Conservation (phyloP, 1,140 invertebrate genomes). For the Alviniconcha marisindica region DNA sequence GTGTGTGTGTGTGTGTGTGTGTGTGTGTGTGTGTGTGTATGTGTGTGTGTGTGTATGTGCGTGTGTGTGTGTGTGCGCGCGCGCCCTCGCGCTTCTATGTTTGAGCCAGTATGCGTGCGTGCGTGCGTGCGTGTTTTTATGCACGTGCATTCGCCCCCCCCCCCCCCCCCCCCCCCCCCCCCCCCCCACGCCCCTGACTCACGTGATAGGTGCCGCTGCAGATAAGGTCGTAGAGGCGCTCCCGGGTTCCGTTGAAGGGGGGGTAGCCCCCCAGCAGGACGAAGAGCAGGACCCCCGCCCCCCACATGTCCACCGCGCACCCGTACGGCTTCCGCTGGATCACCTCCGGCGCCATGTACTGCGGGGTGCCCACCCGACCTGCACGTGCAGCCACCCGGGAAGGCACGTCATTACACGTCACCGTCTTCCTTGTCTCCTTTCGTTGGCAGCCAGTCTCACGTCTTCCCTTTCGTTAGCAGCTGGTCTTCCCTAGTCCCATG, state of each 20-base stretch:
- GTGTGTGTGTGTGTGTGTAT: background rate
- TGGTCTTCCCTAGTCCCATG: no score
- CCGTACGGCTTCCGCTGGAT: constrained; percentile 93
- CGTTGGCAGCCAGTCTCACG: no score
- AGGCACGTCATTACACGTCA: no score
- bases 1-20: background rate
- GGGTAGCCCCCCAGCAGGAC: constrained; percentile 94
- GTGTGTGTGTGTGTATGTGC: background rate
- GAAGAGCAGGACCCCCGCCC: constrained; percentile 95
- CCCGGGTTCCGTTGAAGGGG: constrained; percentile 95
- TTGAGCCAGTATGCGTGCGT: no score
- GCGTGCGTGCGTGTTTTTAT: no score
- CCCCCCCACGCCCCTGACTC: constrained; percentile 41
- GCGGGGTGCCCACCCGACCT: constrained; percentile 95
- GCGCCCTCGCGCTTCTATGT: no score
- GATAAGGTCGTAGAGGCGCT: constrained; percentile 93
- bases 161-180: background rate
- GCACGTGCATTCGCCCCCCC: background rate
- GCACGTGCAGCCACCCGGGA: constrained; percentile 54
- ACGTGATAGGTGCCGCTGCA: constrained; percentile 85
- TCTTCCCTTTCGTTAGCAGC: background rate
- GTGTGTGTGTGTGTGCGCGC: background rate
- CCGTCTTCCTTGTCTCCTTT: no score
- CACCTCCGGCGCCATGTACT: constrained; percentile 98
- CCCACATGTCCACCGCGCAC: constrained; percentile 98